phyloP scores from a whole-genome alignment of 2,113 vertebrate species.

The Pelusios castaneus region DNA sequence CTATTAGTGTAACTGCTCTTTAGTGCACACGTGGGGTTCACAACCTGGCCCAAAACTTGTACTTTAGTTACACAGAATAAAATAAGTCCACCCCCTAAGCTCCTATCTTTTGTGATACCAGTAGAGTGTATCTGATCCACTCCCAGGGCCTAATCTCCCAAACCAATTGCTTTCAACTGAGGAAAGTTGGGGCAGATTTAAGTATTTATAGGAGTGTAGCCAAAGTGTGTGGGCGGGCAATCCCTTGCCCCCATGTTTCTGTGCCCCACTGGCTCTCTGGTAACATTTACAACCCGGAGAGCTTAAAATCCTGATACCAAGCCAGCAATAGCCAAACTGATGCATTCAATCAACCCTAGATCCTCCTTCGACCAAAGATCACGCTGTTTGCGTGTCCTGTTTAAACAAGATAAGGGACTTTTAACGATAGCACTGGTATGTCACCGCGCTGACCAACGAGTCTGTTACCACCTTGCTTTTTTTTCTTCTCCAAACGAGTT shows the following conservation, averaged over 20 bases:
- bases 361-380: constrained; percentile 28
- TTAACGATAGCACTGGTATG: constrained; percentile 38
- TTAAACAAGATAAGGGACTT: constrained; percentile 3
- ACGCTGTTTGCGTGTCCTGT: constrained; percentile 18
- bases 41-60: neutral
- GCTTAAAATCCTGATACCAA: constrained; percentile 47
- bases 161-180: neutral
- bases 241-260: constrained; percentile 9
- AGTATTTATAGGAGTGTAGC: neutral
- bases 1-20: neutral
- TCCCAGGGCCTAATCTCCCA: neutral
- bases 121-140: neutral
- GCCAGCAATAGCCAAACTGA: neutral
- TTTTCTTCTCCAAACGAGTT: neutral
- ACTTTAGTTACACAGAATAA: neutral
- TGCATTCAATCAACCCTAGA: constrained; percentile 2
- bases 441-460: neutral
- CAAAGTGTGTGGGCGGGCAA: constrained; percentile 17
- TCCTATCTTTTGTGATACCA: neutral
- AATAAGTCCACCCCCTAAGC: neutral
- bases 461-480: neutral
- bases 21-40: neutral
- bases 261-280: neutral
- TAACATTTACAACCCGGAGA: neutral
- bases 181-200: neutral